Evolutionary conservation across 2,888 invertebrate genomes (phyloP).

Genomic region (Zelleria hepariella): DNA sequence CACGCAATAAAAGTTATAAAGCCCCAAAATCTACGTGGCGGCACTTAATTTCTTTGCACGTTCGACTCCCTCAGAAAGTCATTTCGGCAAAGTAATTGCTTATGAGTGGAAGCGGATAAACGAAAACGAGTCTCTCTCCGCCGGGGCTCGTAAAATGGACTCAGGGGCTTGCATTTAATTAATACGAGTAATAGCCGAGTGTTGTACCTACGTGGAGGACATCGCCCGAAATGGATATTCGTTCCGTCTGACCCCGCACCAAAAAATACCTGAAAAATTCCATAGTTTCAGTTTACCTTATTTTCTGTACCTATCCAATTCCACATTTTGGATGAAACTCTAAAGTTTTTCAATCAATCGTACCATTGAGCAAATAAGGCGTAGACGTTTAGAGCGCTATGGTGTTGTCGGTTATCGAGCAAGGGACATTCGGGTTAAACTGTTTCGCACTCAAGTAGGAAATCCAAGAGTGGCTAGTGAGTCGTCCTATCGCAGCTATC

Average conservation of each 20-base stretch:
- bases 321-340: too few species aligned
- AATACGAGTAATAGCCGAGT: constrained; percentile 50
- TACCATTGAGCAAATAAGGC: too few species aligned
- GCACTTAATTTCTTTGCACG: constrained; percentile 61
- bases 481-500: too few species aligned
- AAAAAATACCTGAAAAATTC: not conserved
- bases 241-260: constrained; percentile 50
- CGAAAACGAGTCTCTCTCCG: constrained; percentile 60
- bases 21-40: constrained; percentile 40
- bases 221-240: constrained; percentile 25
- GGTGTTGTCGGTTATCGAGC: too few species aligned
- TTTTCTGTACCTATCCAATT: not conserved
- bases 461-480: too few species aligned
- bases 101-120: constrained; percentile 68
- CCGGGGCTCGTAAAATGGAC: constrained; percentile 61
- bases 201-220: constrained; percentile 50
- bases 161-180: constrained; percentile 68
- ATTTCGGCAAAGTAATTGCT: constrained; percentile 66
- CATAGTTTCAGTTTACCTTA: not conserved
- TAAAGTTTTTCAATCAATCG: too few species aligned
- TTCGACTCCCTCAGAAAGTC: constrained; percentile 53
- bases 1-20: constrained; percentile 12
- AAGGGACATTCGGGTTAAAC: too few species aligned
- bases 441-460: too few species aligned
- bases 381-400: too few species aligned